These are phyloP conservation scores for Oreotrochilus melanogaster DNA, from an alignment of 2,113 vertebrate genomes.

Conservation along the genomic window DNA sequence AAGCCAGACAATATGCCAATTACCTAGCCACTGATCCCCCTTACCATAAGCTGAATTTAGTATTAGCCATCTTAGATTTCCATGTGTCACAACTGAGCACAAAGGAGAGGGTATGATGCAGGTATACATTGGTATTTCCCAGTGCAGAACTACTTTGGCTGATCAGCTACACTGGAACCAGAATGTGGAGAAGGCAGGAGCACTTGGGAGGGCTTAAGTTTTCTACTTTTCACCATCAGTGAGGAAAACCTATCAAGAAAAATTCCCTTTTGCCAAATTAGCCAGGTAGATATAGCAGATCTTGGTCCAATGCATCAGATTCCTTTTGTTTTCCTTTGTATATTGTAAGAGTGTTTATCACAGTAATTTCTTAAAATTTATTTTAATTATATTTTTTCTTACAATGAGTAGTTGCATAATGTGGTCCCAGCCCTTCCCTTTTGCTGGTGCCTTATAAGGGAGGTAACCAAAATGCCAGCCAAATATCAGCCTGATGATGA, in stretches of 20 bases:
- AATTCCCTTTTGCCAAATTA: neutral
- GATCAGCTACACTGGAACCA: neutral
- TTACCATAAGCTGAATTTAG: neutral
- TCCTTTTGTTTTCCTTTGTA: neutral
- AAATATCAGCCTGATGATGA: conserved; percentile 37
- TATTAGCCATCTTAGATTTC: neutral
- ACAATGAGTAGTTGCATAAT: neutral
- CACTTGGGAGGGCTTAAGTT: neutral
- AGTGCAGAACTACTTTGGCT: neutral
- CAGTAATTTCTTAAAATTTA: neutral
- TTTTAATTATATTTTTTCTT: neutral
- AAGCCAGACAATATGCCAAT: neutral
- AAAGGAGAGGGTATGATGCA: neutral
- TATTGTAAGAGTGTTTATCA: neutral
- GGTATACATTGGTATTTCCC: neutral
- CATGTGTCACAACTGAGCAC: neutral
- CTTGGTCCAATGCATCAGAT: neutral
- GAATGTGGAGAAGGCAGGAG: neutral
- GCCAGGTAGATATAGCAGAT: neutral
- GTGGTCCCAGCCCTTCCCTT: conserved; percentile 11
- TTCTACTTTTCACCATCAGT: neutral
- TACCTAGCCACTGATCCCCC: neutral
- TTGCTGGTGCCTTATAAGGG: conserved; percentile 37
- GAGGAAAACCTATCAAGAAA: neutral
- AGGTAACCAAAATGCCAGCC: neutral